Evolutionary conservation across 2,888 invertebrate species (phyloP).

Genomic region (Mythimna lalbum): DNA sequence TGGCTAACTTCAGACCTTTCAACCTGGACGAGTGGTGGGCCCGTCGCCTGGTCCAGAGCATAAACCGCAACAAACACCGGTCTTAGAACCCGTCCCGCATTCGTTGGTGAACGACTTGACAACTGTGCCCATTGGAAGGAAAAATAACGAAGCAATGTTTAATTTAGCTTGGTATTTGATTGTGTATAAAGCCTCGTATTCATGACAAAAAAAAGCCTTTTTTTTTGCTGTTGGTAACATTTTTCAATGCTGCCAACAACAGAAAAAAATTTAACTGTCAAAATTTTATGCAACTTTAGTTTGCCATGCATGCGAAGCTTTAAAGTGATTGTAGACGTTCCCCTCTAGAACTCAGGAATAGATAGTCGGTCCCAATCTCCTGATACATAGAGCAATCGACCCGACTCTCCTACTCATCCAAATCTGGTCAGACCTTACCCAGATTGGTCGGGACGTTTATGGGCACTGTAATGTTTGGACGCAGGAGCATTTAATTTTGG

Average conservation of each 20-base stretch:
- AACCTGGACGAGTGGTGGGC: constrained; percentile 95
- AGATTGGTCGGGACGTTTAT: constrained; percentile 9
- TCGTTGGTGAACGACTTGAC: constrained; percentile 60
- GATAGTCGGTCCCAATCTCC: constrained; percentile 22
- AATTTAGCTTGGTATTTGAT: constrained; percentile 45
- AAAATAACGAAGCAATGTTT: constrained; percentile 39
- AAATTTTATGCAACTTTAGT: constrained; percentile 7
- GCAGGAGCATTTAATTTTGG: constrained; percentile 51
- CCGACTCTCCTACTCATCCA: constrained; percentile 12
- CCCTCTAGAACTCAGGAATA: constrained; percentile 34
- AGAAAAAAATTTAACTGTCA: background rate
- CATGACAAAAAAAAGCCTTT: background rate
- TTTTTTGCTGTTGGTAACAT: constrained; percentile 19
- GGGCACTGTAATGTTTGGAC: constrained; percentile 24
- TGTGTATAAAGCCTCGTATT: constrained; percentile 20
- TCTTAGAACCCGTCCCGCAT: constrained; percentile 76
- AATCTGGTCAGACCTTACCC: constrained; percentile 2
- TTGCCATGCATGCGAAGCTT: background rate
- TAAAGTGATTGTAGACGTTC: constrained; percentile 32
- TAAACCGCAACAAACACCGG: constrained; percentile 90
- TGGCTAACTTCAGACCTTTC: constrained; percentile 94
- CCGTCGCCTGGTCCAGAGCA: constrained; percentile 92
- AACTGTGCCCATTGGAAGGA: constrained; percentile 62
- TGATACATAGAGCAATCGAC: constrained; percentile 2
- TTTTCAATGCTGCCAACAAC: constrained; percentile 8